A percentile compares a stretch with the other conserved stretches of the same genome.
Conservation (phyloP, 2,888 invertebrate genomes). For the Stegophylla sp. region DNA sequence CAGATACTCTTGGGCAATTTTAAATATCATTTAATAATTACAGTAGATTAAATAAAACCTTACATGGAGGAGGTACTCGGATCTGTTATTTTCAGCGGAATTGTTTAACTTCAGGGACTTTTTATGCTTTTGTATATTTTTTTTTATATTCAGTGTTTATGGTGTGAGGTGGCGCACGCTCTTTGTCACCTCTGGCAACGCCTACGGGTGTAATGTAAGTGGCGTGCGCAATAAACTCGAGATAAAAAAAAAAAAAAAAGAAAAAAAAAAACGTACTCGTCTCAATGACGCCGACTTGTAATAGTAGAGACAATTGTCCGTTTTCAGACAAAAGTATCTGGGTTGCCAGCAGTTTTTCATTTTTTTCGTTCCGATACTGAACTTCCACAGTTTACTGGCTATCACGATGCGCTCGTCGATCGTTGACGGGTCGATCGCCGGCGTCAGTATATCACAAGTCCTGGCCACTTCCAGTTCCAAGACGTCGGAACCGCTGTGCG, state of each 20-base stretch:
- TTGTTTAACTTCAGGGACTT: too few species aligned
- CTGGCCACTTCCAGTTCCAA: conserved; percentile 87
- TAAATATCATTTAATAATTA: too few species aligned
- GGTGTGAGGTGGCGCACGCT: too few species aligned
- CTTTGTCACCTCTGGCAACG: too few species aligned
- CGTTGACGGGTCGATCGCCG: conserved; percentile 70
- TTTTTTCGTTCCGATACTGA: conserved; percentile 62
- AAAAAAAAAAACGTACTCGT: conserved; percentile 60
- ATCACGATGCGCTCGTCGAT: conserved; percentile 69
- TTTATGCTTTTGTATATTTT: too few species aligned
- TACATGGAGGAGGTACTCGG: too few species aligned
- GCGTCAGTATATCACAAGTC: conserved; percentile 81
- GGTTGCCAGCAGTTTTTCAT: conserved; percentile 73
- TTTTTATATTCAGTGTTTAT: too few species aligned
- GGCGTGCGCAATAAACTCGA: too few species aligned
- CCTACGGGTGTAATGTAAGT: too few species aligned
- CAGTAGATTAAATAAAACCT: too few species aligned
- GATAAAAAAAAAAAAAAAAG: background rate
- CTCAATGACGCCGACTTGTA: conserved; percentile 89
- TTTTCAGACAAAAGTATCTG: conserved; percentile 88
- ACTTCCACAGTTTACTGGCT: conserved; percentile 62
- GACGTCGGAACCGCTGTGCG: conserved; percentile 80
- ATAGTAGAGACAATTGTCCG: conserved; percentile 92
- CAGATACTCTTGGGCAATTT: too few species aligned
- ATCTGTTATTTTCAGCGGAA: too few species aligned